A percentile compares a stretch with the other conserved stretches of the same genome.
These are phyloP conservation scores for Bufo gargarizans DNA, from an alignment of 2,113 vertebrate species.

Conservation along the genomic window DNA sequence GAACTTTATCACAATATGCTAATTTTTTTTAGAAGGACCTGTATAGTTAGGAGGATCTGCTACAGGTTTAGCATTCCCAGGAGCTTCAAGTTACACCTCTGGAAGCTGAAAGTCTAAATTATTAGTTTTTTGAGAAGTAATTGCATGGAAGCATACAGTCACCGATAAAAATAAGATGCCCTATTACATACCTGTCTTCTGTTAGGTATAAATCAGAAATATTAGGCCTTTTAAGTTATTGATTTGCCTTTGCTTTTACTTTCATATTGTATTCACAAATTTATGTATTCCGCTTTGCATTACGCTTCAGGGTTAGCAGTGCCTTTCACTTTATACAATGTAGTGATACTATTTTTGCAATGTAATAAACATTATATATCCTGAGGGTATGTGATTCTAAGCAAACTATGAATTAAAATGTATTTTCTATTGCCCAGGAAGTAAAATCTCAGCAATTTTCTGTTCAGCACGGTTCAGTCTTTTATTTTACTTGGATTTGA, in stretches of 20 bases:
- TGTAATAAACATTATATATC: conserved; percentile 5
- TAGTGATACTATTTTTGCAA: conserved; percentile 14
- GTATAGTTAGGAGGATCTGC: neutral
- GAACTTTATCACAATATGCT: too few species aligned
- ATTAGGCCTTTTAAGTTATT: neutral
- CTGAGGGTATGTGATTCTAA: neutral
- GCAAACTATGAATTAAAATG: conserved; percentile 14
- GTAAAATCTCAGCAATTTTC: conserved; percentile 38
- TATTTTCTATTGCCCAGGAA: conserved; percentile 13
- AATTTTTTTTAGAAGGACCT: too few species aligned
- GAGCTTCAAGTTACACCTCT: neutral
- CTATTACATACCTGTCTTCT: neutral
- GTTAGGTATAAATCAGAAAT: neutral
- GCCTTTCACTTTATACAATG: neutral
- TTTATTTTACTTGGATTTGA: conserved; percentile 37
- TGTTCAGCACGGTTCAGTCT: neutral
- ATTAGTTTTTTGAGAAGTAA: neutral
- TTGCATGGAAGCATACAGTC: neutral
- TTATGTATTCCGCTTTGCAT: neutral
- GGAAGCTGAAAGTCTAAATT: neutral
- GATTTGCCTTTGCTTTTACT: neutral
- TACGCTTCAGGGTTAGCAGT: neutral
- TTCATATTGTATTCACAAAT: neutral
- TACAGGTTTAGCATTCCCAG: neutral
- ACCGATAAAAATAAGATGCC: neutral